Base-by-base conservation (phyloP, 2,888 invertebrate genomes). In the Lacanobia wlatinum region DNA sequence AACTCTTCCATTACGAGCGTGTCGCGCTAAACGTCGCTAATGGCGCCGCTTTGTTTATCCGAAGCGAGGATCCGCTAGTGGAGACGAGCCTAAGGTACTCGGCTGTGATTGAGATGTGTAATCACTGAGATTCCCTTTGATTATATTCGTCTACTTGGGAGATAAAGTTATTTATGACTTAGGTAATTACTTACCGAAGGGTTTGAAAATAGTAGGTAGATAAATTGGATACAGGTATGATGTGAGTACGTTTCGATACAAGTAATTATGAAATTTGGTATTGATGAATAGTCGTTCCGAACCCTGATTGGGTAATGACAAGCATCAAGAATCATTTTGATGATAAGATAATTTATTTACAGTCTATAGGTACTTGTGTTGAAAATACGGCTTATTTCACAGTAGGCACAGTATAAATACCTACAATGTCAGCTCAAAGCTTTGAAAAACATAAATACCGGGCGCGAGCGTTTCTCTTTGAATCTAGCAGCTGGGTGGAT, bases 1-100 rank as follows among this genome's bases (percentile, higher is more conserved):
- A 82, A 80, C 70, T 72, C 55, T 61, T 65, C 69, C 66, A 76
- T 76, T 80, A 75, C 48, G 76, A 70, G 77, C 61, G 67, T 70
- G 75, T 68, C 46, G 68, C 70, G 72, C 69, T 77, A 73, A 75
- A 73, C 60, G 82, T 21, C n/a, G 52, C 69, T 82, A 73, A 75
- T 63, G 67, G 55, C 40, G 38, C 28, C 12, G 58, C 34, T 66
- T 78, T 80, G 70, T 82, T 68, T 68, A 71, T 43, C 61, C 34
- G 2, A 34, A 10, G 18, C 40, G 52, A 40, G 16, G 18, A 52
- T n/a, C 21, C 46, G 46, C 23, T 53, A 18, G 46, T 53, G 34
- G 12, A 76, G 28, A 65, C 40, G 48, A 9, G 43, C n/a, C 34
- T 53, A 40, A 52, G 16, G 48, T 46, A 61, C 40, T 60, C 16